A percentile compares a stretch with the other conserved stretches of the same genome.
Conservation (phyloP, 2,113 vertebrate genomes). For the Hydrochoerus hydrochaeris region DNA sequence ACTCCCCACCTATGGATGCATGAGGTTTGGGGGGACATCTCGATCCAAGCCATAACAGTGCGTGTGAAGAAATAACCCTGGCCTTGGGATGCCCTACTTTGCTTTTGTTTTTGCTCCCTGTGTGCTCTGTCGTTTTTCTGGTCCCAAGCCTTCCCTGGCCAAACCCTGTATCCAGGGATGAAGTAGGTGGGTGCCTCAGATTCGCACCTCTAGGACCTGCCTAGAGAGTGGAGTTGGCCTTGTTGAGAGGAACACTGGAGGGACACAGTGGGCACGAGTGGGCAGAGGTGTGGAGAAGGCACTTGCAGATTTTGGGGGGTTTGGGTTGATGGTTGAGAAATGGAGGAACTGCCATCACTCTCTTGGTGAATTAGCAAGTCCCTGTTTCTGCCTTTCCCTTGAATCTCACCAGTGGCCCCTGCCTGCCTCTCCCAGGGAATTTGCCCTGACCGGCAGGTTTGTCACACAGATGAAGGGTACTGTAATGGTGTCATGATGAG, state of each 20-base stretch:
- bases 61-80: neutral
- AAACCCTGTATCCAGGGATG: neutral
- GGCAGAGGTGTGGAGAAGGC: neutral
- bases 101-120: neutral
- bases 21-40: neutral
- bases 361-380: neutral
- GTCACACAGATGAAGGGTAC: neutral
- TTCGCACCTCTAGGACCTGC: neutral
- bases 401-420: neutral
- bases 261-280: rapidly evolving
- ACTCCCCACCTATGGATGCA: neutral
- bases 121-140: neutral
- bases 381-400: neutral
- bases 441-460: neutral
- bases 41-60: neutral
- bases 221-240: neutral
- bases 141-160: neutral
- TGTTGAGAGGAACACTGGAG: neutral
- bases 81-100: neutral
- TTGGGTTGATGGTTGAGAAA: neutral
- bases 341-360: neutral
- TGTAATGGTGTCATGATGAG: neutral
- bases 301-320: neutral
- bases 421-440: neutral
- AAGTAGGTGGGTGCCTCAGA: neutral